Conservation (phyloP, 1,140 invertebrate species). For the Eriocheir sinensis region DNA sequence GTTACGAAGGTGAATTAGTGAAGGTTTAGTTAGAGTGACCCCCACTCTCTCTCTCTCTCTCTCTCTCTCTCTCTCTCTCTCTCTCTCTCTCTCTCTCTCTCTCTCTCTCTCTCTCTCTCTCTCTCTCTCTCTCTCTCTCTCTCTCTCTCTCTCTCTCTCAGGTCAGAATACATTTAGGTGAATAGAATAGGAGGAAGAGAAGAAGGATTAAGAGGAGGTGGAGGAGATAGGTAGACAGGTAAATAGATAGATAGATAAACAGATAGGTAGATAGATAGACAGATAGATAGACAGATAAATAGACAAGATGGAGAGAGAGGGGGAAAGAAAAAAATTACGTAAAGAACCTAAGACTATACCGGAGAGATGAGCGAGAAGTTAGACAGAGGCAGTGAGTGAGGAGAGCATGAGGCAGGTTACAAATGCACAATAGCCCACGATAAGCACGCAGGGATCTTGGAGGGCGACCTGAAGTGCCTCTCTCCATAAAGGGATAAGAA, state of each 20-base stretch:
- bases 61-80: neutral
- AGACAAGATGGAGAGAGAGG: neutral
- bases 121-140: too few species aligned
- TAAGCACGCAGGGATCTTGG: neutral
- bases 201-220: too few species aligned
- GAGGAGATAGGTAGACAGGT: neutral
- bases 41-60: neutral
- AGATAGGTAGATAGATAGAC: neutral
- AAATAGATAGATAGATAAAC: neutral
- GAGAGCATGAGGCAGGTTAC: neutral
- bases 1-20: neutral
- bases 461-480: neutral
- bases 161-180: too few species aligned
- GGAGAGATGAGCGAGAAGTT: too few species aligned
- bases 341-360: too few species aligned
- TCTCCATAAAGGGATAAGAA: neutral
- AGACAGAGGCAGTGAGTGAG: too few species aligned
- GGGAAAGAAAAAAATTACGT: neutral
- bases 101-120: too few species aligned
- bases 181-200: too few species aligned
- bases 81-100: too few species aligned
- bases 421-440: neutral
- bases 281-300: neutral
- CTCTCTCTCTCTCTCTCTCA: too few species aligned
- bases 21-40: neutral